phyloP scores from a whole-genome alignment of 2,113 vertebrate species.

The Carettochelys insculpta region DNA sequence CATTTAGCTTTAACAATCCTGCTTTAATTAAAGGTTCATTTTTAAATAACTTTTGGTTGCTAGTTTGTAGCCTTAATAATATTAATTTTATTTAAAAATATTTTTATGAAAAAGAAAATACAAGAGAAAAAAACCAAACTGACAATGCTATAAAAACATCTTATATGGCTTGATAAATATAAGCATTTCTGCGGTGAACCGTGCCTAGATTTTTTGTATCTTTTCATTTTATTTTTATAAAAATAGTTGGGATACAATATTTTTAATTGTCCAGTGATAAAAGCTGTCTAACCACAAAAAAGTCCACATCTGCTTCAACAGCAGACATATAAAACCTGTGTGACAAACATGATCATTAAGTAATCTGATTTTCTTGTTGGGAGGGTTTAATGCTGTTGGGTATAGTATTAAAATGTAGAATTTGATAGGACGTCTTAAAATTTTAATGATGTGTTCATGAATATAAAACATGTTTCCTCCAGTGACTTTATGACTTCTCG shows the following conservation, averaged over 20 bases:
- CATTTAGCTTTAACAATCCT: background rate
- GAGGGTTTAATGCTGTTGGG: conserved; percentile 80
- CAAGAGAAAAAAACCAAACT: conserved; percentile 16
- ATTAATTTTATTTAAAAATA: background rate
- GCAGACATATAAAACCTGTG: conserved; percentile 81
- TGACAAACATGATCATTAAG: conserved; percentile 82
- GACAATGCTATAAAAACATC: conserved; percentile 31
- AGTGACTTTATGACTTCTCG: conserved; percentile 84
- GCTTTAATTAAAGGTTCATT: conserved; percentile 41
- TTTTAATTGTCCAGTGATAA: conserved; percentile 66
- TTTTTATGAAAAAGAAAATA: conserved; percentile 39
- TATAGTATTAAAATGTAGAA: conserved; percentile 85
- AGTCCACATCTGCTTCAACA: conserved; percentile 70
- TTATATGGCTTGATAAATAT: conserved; percentile 27
- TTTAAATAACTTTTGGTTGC: conserved; percentile 24
- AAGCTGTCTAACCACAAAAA: conserved; percentile 59
- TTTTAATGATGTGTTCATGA: conserved; percentile 89
- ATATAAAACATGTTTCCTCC: conserved; percentile 84
- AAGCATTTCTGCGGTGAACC: conserved; percentile 31
- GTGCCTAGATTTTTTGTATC: background rate
- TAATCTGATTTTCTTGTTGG: conserved; percentile 85
- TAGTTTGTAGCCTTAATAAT: background rate
- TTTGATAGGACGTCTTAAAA: conserved; percentile 86
- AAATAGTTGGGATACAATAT: conserved; percentile 31
- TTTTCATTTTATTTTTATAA: conserved; percentile 3